phyloP scores from a whole-genome alignment of 37 sponge, comb jelly and placozoan species.

The Chondrosia reniformis region DNA sequence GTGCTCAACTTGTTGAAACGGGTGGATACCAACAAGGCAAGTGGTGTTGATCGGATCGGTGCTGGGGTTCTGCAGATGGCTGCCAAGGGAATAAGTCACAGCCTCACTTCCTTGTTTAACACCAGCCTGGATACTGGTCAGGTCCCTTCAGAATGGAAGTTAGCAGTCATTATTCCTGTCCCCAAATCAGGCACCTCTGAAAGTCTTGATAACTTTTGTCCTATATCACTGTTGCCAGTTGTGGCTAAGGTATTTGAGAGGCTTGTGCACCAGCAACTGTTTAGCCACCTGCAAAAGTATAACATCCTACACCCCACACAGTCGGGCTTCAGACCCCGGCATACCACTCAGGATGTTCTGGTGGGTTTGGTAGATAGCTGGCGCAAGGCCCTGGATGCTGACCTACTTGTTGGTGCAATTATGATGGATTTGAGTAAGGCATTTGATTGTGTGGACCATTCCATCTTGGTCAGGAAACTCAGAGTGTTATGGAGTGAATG shows the following conservation, averaged over 20 bases:
- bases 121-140: background rate
- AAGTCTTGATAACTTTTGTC: no score
- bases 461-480: conserved; percentile 27
- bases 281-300: background rate
- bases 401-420: conserved; percentile 16
- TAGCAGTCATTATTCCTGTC: background rate
- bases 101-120: background rate
- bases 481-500: background rate
- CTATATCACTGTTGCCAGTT: conserved; percentile 27
- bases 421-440: conserved; percentile 27
- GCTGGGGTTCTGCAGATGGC: background rate
- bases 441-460: conserved; percentile 26
- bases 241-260: conserved; percentile 21
- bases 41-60: background rate
- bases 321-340: conserved; percentile 19
- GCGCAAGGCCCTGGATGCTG: conserved; percentile 24
- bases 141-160: background rate
- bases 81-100: background rate
- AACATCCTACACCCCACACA: background rate
- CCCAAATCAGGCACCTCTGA: background rate
- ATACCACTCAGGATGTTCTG: background rate
- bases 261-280: conserved; percentile 19
- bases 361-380: conserved; percentile 16
- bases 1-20: background rate
- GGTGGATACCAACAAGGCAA: background rate